These are phyloP conservation scores for Toxotes jaculatrix DNA, from an alignment of 2,113 vertebrate species.

Conservation along the genomic window DNA sequence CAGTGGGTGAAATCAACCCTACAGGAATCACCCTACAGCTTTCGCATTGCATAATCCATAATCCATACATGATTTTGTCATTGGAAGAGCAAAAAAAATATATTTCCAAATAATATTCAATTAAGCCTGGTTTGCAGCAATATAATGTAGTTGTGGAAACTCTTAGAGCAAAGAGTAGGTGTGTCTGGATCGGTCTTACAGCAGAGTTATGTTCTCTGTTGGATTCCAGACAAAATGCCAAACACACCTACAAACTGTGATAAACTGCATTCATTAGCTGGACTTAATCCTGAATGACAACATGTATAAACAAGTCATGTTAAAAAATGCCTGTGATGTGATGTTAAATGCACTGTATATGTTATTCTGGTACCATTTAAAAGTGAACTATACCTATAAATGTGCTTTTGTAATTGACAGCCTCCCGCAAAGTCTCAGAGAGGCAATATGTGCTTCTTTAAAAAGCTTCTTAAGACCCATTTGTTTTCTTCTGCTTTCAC, in stretches of 20 bases:
- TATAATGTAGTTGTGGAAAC: background rate
- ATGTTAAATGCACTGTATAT: background rate
- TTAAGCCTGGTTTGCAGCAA: conserved; percentile 7
- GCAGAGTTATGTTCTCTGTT: conserved; percentile 26
- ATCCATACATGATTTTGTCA: background rate
- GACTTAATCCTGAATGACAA: background rate
- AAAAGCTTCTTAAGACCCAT: background rate
- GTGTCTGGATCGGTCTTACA: conserved; percentile 27
- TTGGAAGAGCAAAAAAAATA: background rate
- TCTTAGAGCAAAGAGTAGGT: conserved; percentile 8
- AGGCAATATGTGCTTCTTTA: background rate
- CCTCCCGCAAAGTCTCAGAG: background rate
- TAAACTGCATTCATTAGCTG: conserved; percentile 4
- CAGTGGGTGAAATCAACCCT: conserved; percentile 7
- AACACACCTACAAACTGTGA: conserved; percentile 18
- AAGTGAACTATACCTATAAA: background rate
- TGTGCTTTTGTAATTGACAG: background rate
- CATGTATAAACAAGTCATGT: background rate
- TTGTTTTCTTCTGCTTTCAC: background rate
- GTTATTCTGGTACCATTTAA: background rate
- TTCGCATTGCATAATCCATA: background rate
- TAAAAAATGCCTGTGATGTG: background rate
- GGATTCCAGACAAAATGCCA: conserved; percentile 29
- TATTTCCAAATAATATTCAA: background rate
- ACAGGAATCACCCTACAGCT: conserved; percentile 7